These are phyloP conservation scores for Pseudoips prasinana DNA, from an alignment of 2,888 invertebrate genomes.

Conservation along the genomic window DNA sequence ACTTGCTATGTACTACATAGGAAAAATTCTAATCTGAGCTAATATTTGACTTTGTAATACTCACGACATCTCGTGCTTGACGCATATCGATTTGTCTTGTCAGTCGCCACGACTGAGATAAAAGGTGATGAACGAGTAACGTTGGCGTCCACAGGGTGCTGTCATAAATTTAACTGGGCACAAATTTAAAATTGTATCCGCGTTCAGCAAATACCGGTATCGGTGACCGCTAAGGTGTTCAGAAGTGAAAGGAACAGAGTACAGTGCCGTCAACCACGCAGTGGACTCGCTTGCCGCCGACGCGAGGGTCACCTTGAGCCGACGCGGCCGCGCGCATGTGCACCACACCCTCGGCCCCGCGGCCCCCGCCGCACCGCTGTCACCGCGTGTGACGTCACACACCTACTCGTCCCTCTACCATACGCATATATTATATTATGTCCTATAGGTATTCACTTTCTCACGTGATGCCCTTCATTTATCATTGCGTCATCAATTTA, in stretches of 20 bases:
- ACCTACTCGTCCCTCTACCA: constrained; percentile 33
- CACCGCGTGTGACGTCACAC: constrained; percentile 57
- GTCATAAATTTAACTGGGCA: constrained; percentile 66
- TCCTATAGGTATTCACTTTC: constrained; percentile 11
- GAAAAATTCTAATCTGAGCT: constrained; percentile 39
- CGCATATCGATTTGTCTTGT: constrained; percentile 80
- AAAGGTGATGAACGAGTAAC: constrained; percentile 76
- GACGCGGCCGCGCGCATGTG: constrained; percentile 69
- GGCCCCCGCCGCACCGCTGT: constrained; percentile 35
- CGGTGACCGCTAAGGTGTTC: constrained; percentile 41
- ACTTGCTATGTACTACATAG: constrained; percentile 18
- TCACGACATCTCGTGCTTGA: constrained; percentile 75
- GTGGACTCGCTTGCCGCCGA: constrained; percentile 57
- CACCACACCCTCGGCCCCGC: constrained; percentile 73
- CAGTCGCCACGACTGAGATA: constrained; percentile 73
- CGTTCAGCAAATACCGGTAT: constrained; percentile 65
- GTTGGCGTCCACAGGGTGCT: constrained; percentile 78
- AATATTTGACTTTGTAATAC: constrained; percentile 61
- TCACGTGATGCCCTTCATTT: constrained; percentile 72
- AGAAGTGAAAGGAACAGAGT: constrained; percentile 69
- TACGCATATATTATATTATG: not conserved
- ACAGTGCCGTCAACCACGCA: constrained; percentile 49
- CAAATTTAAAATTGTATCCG: constrained; percentile 59
- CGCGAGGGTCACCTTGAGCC: constrained; percentile 77
- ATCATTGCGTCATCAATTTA: constrained; percentile 45